These are phyloP conservation scores for Halyomorpha halys DNA, from an alignment of 1,140 invertebrate species.

Conservation along the genomic window DNA sequence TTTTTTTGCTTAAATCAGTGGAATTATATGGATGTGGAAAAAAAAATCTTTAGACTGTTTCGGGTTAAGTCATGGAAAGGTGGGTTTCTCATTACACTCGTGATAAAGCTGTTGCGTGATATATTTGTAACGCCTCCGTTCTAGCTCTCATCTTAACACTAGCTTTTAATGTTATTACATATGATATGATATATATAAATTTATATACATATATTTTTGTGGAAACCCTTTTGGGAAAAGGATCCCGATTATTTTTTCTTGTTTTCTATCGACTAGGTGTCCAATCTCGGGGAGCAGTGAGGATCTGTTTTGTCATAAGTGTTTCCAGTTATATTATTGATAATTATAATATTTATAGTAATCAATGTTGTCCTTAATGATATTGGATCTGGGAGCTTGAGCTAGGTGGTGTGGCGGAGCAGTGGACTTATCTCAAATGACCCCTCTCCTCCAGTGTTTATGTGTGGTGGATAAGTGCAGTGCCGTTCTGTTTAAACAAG, in stretches of 20 bases:
- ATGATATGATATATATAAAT: slow-evolving; percentile 4
- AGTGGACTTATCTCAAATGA: not conserved
- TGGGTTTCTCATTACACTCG: slow-evolving; percentile 16
- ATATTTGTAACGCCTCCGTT: slow-evolving; percentile 15
- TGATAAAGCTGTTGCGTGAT: slow-evolving; percentile 30
- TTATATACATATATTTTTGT: slow-evolving; percentile 9
- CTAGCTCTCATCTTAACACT: slow-evolving; percentile 12
- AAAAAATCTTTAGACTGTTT: not conserved
- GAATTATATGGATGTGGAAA: slow-evolving; percentile 2
- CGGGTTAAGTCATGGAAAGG: not conserved
- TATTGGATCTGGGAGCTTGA: not conserved
- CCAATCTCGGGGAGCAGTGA: not conserved
- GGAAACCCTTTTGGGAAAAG: slow-evolving; percentile 10
- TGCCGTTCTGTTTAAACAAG: not conserved
- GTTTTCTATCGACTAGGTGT: not conserved
- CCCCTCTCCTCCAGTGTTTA: not conserved
- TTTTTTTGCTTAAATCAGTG: not conserved
- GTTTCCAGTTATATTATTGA: not conserved
- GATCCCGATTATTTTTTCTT: slow-evolving; percentile 4
- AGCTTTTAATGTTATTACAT: slow-evolving; percentile 7
- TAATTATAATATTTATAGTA: not conserved
- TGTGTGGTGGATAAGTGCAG: not conserved
- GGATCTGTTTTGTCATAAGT: slow-evolving; percentile 7
- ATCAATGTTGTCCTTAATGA: slow-evolving; percentile 2
- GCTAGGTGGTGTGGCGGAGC: slow-evolving; percentile 5